A percentile compares a stretch with the other conserved stretches of the same genome.
These are phyloP conservation scores for Eulemur albifrons DNA, from an alignment of 2,797 vertebrate genomes.

Conservation along the genomic window DNA sequence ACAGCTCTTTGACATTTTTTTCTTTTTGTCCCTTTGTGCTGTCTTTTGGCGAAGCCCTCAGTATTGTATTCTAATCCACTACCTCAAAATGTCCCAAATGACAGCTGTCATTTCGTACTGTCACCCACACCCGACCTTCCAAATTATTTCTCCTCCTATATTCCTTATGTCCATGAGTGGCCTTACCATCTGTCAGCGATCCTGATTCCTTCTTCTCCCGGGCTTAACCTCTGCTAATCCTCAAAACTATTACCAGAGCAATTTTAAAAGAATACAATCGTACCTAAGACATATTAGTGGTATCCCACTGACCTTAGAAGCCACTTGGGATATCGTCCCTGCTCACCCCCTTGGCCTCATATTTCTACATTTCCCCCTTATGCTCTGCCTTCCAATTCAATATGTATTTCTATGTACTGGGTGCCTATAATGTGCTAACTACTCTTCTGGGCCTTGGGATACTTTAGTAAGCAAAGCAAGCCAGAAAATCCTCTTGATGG, in stretches of 20 bases:
- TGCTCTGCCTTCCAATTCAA: background rate
- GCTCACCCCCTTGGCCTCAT: background rate
- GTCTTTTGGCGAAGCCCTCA: background rate
- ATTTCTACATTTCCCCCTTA: background rate
- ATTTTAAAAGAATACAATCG: background rate
- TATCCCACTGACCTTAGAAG: background rate
- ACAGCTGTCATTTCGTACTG: background rate
- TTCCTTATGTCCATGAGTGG: background rate
- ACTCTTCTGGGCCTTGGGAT: background rate
- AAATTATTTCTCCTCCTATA: background rate
- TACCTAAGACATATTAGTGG: background rate
- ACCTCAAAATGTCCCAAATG: background rate
- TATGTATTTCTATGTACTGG: background rate
- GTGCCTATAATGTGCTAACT: background rate
- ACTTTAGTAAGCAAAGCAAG: background rate
- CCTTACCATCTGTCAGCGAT: background rate
- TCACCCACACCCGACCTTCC: background rate
- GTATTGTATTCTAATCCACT: background rate
- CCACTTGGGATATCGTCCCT: background rate
- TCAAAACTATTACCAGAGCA: background rate
- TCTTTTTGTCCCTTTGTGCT: background rate
- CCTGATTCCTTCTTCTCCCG: background rate
- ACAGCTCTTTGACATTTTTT: background rate
- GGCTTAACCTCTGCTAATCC: background rate
- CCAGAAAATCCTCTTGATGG: background rate